Base-by-base conservation (phyloP, 2,113 vertebrate species). In the Tor tambroides region DNA sequence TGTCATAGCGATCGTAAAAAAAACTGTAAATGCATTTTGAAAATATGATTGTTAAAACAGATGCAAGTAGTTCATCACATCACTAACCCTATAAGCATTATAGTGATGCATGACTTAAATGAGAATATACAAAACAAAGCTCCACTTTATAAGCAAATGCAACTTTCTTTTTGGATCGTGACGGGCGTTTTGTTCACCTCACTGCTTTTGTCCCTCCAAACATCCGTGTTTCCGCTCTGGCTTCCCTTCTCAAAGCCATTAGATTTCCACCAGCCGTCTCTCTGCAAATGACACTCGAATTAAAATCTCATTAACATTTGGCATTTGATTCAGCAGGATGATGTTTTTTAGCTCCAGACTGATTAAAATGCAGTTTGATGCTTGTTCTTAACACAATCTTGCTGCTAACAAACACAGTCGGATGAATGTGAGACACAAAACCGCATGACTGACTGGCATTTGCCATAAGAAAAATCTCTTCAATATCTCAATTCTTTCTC, bases 281-380 rank as follows among this genome's bases (percentile, higher is more conserved):
- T 35, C 72, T n/a, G 38, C 78, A 79, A 79, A 56, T 17, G 30
- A 63, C 54, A 19, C 32, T 23, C 56, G 9, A 80, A 63, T 80
- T 80, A 80, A 80, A 80, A 80, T 41, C 78, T 80, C 78, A 80
- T 80, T 80, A 80, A 61, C 78, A 80, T 80, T 41, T 63, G 78
- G 32, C 78, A 61, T 80, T 41, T 26, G 21, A 41, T 63, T 43
- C 11, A 41, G 56, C 54, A 30, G 51, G 46, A 77, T 19, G 43
- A 1, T 3, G 43, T 79, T n/a, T 35, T 35, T 56, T 6, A 21
- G 51, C 51, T 59, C 28, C 10, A 23, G 77, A 15, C 30, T 56
- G 51, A 79, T n/a, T 35, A 35, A 35, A 79, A 56, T 56, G 76
- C 76, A 35, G 76, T 56, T 79, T 38, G 78, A 9, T n/a, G 38